Base-by-base conservation (phyloP, 2,888 invertebrate genomes). In the Shargacucullia verbasci region DNA sequence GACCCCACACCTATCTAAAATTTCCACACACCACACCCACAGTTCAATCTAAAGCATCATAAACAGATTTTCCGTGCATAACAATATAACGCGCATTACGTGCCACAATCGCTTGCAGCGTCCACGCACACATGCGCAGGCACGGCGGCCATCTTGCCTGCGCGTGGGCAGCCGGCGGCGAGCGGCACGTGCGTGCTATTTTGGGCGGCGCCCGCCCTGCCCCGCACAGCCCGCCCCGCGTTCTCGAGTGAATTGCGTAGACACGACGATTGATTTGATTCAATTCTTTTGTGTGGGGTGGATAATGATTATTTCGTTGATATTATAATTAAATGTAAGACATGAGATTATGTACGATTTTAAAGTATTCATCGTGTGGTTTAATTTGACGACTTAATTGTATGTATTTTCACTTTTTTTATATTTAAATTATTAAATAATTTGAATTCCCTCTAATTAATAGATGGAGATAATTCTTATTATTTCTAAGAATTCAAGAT, bases 161-260 rank as follows among this genome's bases (percentile, higher is more conserved):
- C 92, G 92, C 93, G 90, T 90, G 92, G 91, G 92, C 92, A 90
- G 68, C 85, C 88, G 85, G 82, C 82, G 82, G 82, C 85, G 84
- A 83, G 82, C 85, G 92, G 92, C 94, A 94, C 94, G 94, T 94
- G 93, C 92, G 94, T 76, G 83, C 92, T 94, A 94, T 94, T 94
- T 92, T 90, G 86, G 93, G 93, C 92, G 92, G 90, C 89, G 88
- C 86, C 86, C 87, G 85, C 85, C 81, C 78, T 82, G 66, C 79
- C 76, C 81, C 84, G 80, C 62, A 43, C 70, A 61, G 55, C 44
- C 37, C 63, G 48, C 66, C 69, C 56, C 73, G 39, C 60, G 1
- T 49, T 57, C 67, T 59, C 67, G 64, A 81, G 58, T 62, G 76
- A 74, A 71, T 74, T 79, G 70, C 76, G 78, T 78, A 84, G 83